A percentile compares a stretch with the other conserved stretches of the same genome.
Conservation (phyloP, 2,113 vertebrate species). For the Bettongia penicillata region DNA sequence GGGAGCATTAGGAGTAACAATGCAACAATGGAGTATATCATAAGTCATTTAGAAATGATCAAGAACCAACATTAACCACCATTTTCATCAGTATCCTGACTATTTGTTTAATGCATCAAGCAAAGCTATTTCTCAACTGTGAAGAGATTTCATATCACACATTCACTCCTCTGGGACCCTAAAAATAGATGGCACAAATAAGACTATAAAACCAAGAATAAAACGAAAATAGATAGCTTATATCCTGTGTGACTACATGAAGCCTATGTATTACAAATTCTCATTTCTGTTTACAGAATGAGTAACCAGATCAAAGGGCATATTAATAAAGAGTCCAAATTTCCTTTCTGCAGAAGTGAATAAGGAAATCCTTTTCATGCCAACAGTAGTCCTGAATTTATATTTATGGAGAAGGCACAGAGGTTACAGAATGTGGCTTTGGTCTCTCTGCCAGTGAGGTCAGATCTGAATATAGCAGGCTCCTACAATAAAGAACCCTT, state of each 20-base stretch:
- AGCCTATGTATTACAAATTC: slow-evolving; percentile 72
- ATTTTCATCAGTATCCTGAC: slow-evolving; percentile 6
- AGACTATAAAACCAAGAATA: slow-evolving; percentile 67
- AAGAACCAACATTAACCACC: background rate
- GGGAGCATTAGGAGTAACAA: background rate
- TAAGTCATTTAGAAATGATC: background rate
- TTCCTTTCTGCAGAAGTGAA: slow-evolving; percentile 77
- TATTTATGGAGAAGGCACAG: background rate
- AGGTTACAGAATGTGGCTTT: background rate
- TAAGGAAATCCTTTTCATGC: slow-evolving; percentile 75
- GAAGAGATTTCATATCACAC: slow-evolving; percentile 20
- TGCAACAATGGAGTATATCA: background rate
- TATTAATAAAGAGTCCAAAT: slow-evolving; percentile 73
- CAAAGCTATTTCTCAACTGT: slow-evolving; percentile 71
- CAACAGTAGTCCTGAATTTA: slow-evolving; percentile 30
- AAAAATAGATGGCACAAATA: slow-evolving; percentile 57
- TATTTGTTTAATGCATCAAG: background rate
- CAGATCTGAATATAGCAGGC: background rate
- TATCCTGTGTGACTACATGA: slow-evolving; percentile 79
- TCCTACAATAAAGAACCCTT: background rate
- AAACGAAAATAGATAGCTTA: slow-evolving; percentile 82
- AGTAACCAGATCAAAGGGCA: slow-evolving; percentile 76
- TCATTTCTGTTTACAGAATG: slow-evolving; percentile 77
- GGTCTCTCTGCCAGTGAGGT: background rate
- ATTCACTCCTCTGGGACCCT: slow-evolving; percentile 46